phyloP scores from a whole-genome alignment of 2,797 vertebrate genomes.

The Australoheros facetus region DNA sequence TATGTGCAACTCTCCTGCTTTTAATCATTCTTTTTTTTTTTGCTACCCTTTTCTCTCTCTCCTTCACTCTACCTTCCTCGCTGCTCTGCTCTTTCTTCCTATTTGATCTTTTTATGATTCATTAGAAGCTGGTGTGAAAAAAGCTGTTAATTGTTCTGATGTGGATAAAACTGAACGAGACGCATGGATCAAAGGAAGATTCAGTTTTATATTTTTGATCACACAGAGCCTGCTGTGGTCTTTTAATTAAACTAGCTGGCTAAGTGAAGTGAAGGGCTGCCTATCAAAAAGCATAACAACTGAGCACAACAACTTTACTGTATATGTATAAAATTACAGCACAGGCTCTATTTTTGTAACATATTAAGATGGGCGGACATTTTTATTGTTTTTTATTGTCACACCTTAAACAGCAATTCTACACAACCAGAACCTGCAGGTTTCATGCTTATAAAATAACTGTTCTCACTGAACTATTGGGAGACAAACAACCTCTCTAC shows the following conservation, averaged over 20 bases:
- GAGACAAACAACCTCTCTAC: too few relatives aligned
- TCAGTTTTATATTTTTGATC: constrained; percentile 46
- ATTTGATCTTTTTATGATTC: constrained; percentile 54
- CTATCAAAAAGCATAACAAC: constrained; percentile 14
- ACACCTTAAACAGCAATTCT: neutral
- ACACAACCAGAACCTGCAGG: neutral
- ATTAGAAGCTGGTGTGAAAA: constrained; percentile 39
- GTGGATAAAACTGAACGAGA: constrained; percentile 40
- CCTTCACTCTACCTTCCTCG: neutral
- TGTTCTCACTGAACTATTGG: neutral
- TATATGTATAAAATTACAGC: neutral
- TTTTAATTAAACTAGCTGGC: constrained; percentile 36
- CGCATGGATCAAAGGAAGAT: constrained; percentile 47
- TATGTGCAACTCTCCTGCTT: constrained; percentile 9
- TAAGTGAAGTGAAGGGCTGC: neutral
- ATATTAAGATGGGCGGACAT: neutral
- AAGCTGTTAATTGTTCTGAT: constrained; percentile 56
- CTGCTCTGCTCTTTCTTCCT: constrained; percentile 10
- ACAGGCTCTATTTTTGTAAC: neutral
- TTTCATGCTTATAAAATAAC: neutral
- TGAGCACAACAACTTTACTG: neutral
- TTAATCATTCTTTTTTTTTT: constrained; percentile 37
- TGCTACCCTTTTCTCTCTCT: neutral
- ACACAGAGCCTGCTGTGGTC: constrained; percentile 38
- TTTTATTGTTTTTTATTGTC: neutral